Conservation (phyloP, 1,140 invertebrate genomes). For the Ruditapes philippinarum region DNA sequence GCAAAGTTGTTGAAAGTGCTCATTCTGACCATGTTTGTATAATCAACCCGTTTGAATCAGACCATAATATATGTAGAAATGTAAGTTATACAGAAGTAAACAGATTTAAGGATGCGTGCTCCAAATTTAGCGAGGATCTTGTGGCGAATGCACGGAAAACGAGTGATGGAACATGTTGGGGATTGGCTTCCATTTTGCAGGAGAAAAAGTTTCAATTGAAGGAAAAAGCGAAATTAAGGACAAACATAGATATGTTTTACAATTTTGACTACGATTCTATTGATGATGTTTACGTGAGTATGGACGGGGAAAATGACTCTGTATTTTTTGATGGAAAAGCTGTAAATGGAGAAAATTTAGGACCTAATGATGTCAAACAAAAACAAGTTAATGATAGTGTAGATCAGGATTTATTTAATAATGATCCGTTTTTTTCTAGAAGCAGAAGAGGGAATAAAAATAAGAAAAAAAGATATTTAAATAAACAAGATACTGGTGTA, state of each 20-base stretch:
- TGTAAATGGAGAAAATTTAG: too few relatives aligned
- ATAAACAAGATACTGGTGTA: too few relatives aligned
- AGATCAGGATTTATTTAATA: too few relatives aligned
- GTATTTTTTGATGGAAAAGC: too few relatives aligned
- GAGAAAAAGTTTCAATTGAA: too few relatives aligned
- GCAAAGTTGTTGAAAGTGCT: background rate
- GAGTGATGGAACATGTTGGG: background rate
- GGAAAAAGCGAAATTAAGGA: background rate
- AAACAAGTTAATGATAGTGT: too few relatives aligned
- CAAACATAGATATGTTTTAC: background rate
- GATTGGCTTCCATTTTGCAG: background rate
- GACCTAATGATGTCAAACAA: too few relatives aligned
- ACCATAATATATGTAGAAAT: conserved; percentile 18
- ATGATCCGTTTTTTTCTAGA: too few relatives aligned
- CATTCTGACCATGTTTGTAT: background rate
- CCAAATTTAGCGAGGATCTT: background rate
- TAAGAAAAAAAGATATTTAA: too few relatives aligned
- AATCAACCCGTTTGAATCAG: background rate
- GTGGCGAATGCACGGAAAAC: background rate
- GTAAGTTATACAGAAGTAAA: background rate
- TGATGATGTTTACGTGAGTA: background rate
- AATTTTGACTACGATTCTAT: background rate
- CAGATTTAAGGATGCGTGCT: background rate
- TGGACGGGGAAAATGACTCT: background rate
- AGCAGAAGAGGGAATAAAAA: too few relatives aligned